phyloP scores from a whole-genome alignment of 2,888 invertebrate genomes.

The Erebia palarica region DNA sequence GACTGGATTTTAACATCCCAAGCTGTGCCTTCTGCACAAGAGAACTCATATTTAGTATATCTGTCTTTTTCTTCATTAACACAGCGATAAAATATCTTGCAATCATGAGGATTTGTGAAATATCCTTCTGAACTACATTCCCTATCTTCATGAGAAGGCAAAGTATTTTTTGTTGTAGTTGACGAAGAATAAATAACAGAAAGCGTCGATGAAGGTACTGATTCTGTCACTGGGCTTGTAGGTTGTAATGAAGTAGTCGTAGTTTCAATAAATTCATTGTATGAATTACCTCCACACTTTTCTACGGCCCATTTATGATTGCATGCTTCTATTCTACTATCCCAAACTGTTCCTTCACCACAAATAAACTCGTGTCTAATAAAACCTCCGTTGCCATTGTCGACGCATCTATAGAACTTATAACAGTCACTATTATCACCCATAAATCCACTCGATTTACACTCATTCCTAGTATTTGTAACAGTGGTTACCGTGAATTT shows the following conservation, averaged over 20 bases:
- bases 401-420: constrained; percentile 88
- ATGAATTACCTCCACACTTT: constrained; percentile 47
- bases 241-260: constrained; percentile 40
- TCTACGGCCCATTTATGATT: constrained; percentile 49
- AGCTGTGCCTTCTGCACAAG: constrained; percentile 85
- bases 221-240: constrained; percentile 38
- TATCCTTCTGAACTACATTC: constrained; percentile 85
- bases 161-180: constrained; percentile 23
- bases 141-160: constrained; percentile 16
- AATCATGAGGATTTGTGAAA: constrained; percentile 85
- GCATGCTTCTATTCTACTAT: constrained; percentile 82
- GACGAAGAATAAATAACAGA: constrained; percentile 24
- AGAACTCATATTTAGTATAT: constrained; percentile 86
- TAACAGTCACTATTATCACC: constrained; percentile 86
- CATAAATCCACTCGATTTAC: constrained; percentile 85
- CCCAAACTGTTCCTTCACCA: constrained; percentile 87
- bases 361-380: constrained; percentile 84
- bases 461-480: constrained; percentile 45
- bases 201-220: constrained; percentile 24
- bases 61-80: constrained; percentile 83
- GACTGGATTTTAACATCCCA: constrained; percentile 85
- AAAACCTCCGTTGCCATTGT: constrained; percentile 70
- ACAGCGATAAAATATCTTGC: constrained; percentile 90
- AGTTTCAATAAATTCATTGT: constrained; percentile 36
- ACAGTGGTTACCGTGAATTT: not conserved